phyloP scores from a whole-genome alignment of 2,113 vertebrate genomes.

The Chitala chitala region DNA sequence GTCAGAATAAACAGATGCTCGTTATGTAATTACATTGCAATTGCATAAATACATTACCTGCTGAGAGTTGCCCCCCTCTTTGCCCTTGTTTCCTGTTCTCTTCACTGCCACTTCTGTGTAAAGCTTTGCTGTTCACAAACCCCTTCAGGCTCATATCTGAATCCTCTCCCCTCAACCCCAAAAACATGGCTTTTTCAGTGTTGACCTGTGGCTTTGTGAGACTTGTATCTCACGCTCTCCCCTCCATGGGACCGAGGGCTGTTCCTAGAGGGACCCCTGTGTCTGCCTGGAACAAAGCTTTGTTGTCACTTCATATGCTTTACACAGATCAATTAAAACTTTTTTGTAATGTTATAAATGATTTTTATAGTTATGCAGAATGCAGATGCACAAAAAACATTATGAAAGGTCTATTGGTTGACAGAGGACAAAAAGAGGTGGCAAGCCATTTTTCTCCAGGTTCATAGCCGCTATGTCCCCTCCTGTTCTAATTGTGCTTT shows the following conservation, averaged over 20 bases:
- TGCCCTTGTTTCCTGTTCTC: background rate
- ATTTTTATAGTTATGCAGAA: too few relatives aligned
- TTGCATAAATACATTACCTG: conserved; percentile 10
- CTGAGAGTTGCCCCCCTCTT: background rate
- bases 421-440: background rate
- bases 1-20: conserved; percentile 20
- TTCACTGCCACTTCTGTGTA: background rate
- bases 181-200: too few relatives aligned
- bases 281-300: too few relatives aligned
- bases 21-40: conserved; percentile 16
- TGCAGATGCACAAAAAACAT: background rate
- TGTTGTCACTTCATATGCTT: too few relatives aligned
- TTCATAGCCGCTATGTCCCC: background rate
- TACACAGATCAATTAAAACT: too few relatives aligned
- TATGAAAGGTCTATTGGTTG: background rate
- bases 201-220: too few relatives aligned
- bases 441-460: background rate
- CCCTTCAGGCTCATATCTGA: background rate
- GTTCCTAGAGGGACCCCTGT: background rate
- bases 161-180: too few relatives aligned
- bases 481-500: conserved; percentile 7
- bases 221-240: background rate
- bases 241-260: background rate
- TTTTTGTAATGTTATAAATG: too few relatives aligned
- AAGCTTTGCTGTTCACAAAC: background rate